phyloP scores from a whole-genome alignment of 2,113 vertebrate genomes.

The Myrmecophaga tridactyla region DNA sequence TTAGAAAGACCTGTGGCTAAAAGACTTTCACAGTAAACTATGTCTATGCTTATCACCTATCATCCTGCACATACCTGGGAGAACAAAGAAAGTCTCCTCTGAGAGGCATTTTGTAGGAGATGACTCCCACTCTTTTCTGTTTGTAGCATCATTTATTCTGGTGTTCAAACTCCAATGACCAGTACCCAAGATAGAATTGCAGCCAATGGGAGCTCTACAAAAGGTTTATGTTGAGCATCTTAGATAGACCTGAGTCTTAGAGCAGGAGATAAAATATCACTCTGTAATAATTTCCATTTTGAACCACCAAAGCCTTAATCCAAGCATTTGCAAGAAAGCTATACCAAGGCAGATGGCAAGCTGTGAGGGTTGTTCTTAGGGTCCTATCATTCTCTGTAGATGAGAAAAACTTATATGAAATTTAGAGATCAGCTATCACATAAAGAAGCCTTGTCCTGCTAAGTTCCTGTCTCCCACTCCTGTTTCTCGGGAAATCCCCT shows the following conservation, averaged over 20 bases:
- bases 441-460: background rate
- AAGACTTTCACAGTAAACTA: constrained; percentile 63
- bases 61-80: constrained; percentile 13
- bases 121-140: background rate
- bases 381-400: background rate
- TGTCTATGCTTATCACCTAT: constrained; percentile 54
- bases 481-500: background rate
- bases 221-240: background rate
- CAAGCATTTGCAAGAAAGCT: background rate
- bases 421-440: background rate
- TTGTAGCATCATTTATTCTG: background rate
- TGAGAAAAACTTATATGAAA: background rate
- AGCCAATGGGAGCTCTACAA: background rate
- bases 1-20: constrained; percentile 61
- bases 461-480: background rate
- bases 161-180: background rate
- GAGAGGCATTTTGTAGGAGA: background rate
- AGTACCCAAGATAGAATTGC: background rate
- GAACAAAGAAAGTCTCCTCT: constrained; percentile 63
- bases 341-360: background rate
- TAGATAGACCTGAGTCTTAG: background rate
- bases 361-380: background rate
- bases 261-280: constrained; percentile 16
- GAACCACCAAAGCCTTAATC: background rate
- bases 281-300: background rate